Percentiles rank a stretch among this genome's conserved stretches.
Conservation (phyloP, 2,797 vertebrate species). For the Aplochiton taeniatus region DNA sequence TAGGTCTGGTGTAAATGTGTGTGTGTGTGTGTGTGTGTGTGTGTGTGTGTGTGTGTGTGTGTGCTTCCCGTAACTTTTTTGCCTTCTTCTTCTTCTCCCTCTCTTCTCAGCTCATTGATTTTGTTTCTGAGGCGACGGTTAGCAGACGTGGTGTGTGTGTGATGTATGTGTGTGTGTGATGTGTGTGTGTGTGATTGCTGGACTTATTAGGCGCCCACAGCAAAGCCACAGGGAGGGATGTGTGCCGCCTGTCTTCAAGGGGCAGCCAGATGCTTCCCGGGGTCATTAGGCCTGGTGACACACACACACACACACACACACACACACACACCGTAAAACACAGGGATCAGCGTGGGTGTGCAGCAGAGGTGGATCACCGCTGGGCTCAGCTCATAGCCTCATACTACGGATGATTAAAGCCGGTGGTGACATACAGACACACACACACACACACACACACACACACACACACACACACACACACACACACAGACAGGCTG, state of each 20-base stretch:
- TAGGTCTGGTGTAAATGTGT: too few relatives aligned
- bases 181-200: slow-evolving; percentile 55
- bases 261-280: slow-evolving; percentile 43
- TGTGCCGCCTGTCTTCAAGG: slow-evolving; percentile 70
- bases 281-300: slow-evolving; percentile 61
- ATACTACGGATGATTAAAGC: slow-evolving; percentile 78
- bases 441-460: slow-evolving; percentile 25
- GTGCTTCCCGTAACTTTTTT: too few relatives aligned
- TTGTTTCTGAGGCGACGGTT: too few relatives aligned
- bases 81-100: too few relatives aligned
- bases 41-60: too few relatives aligned
- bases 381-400: slow-evolving; percentile 65
- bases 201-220: slow-evolving; percentile 61
- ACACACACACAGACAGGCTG: slow-evolving; percentile 3
- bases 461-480: slow-evolving; percentile 15
- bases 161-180: too few relatives aligned
- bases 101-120: too few relatives aligned
- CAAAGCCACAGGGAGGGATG: slow-evolving; percentile 54
- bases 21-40: too few relatives aligned
- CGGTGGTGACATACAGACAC: slow-evolving; percentile 43
- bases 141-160: too few relatives aligned
- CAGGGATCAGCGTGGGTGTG: slow-evolving; percentile 58
- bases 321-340: slow-evolving; percentile 22
- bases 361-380: slow-evolving; percentile 54
- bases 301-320: slow-evolving; percentile 11